Evolutionary conservation across 2,888 invertebrate genomes (phyloP).

Genomic region (Agrenia bidenticulata): DNA sequence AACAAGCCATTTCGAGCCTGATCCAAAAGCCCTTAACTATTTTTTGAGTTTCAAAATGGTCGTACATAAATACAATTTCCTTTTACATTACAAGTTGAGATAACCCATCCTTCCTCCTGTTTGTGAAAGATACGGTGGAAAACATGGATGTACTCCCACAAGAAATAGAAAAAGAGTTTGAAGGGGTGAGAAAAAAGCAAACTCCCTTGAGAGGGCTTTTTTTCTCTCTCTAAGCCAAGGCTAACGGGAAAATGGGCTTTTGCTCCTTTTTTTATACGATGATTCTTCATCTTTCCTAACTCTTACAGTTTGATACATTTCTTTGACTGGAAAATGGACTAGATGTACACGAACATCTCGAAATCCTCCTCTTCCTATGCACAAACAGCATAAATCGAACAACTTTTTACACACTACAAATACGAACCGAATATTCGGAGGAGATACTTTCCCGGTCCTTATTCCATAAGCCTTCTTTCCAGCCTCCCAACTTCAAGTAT

Average conservation of each 20-base stretch:
- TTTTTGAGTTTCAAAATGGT: no score
- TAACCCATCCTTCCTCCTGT: neutral
- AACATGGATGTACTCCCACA: neutral
- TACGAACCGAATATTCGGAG: no score
- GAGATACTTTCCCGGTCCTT: no score
- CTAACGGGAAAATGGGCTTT: constrained; percentile 22
- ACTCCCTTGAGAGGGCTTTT: constrained; percentile 28
- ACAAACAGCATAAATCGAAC: no score
- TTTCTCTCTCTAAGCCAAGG: constrained; percentile 7
- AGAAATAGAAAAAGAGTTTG: constrained; percentile 4
- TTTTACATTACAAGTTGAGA: neutral
- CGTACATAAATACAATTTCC: constrained; percentile 10
- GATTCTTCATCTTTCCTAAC: constrained; percentile 3
- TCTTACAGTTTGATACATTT: neutral
- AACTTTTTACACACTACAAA: no score
- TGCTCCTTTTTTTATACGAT: neutral
- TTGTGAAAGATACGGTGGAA: neutral
- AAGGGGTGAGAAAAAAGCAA: constrained; percentile 20
- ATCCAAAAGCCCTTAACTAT: no score
- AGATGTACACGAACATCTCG: no score
- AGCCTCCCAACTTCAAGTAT: no score
- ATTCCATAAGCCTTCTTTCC: no score
- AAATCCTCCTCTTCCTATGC: no score
- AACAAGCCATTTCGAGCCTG: no score
- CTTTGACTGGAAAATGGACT: neutral